Conservation (phyloP, 2,888 invertebrate genomes). For the Apomyelois bistriatella region DNA sequence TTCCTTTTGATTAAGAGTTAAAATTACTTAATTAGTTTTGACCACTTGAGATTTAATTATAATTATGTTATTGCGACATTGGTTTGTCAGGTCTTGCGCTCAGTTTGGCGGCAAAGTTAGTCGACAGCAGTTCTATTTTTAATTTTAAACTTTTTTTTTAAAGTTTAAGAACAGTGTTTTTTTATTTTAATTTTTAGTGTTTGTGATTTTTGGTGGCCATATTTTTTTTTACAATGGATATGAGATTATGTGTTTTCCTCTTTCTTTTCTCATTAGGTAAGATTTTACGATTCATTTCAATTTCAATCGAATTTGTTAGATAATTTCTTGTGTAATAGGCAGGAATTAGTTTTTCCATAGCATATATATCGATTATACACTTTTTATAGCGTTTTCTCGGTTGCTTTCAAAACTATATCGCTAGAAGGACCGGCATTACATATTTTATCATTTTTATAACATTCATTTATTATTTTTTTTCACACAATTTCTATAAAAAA, state of each 20-base stretch:
- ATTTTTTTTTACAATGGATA: slow-evolving; percentile 26
- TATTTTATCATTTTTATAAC: too few species aligned
- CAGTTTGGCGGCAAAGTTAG: slow-evolving; percentile 68
- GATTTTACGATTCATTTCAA: slow-evolving; percentile 19
- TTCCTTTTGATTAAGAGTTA: slow-evolving; percentile 20
- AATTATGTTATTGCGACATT: slow-evolving; percentile 37
- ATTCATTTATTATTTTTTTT: too few species aligned
- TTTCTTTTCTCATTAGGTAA: slow-evolving; percentile 47
- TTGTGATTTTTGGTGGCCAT: slow-evolving; percentile 16
- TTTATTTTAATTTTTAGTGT: too few species aligned
- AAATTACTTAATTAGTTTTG: slow-evolving; percentile 21
- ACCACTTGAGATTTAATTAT: slow-evolving; percentile 13
- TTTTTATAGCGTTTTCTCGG: too few species aligned
- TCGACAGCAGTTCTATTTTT: slow-evolving; percentile 39
- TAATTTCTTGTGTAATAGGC: background rate
- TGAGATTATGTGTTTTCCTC: slow-evolving; percentile 24
- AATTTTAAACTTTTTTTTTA: slow-evolving; percentile 22
- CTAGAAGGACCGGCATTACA: too few species aligned
- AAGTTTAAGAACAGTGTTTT: too few species aligned
- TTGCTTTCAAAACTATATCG: too few species aligned
- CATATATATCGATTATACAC: too few species aligned
- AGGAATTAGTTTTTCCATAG: too few species aligned
- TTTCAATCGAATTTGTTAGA: background rate
- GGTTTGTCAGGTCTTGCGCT: slow-evolving; percentile 36
- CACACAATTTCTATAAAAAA: too few species aligned